Evolutionary conservation across 2,113 vertebrate genomes (phyloP), one percentile per base, ranked within the genome.

Genomic region (Haplochromis burtoni): DNA sequence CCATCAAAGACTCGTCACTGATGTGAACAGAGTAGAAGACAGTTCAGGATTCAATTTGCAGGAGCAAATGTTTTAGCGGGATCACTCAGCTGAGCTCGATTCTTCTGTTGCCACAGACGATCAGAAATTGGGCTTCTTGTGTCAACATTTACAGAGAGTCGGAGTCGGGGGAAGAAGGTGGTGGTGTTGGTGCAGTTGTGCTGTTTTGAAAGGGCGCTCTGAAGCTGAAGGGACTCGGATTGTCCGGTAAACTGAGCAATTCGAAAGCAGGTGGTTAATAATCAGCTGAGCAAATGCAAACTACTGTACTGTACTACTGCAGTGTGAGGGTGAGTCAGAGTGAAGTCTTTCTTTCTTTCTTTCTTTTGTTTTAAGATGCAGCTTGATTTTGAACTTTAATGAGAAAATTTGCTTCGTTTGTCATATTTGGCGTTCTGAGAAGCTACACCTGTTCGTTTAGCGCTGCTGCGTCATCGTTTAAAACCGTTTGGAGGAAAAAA

Each of bases 61-160:
- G 38, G 35, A 42, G 38, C 2, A 76, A 29, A 29, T 0, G 40
- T 17, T 26, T 47, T 5, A 3, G 38, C 2, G 4, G 13, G 1
- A 10, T 16, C 8, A 1, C 13, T 47, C 1, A 7, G 71, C 14
- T 47, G 16, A 76, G 42, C 6, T 19, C 5, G 24, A 29, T 19
- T 8, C 33, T 38, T 66, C 19, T 38, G 33, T 38, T 5, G 19
- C 33, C 33, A 3, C 19, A 66, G 61, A 38, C 3, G 10, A 66
- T 66, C 33, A 0, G 33, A 66, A 66, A 38, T 66, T 1, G 4
- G 61, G 61, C 33, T 13, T 38, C 61, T 21, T 8, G 19, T 66
- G 33, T 38, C 33, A 13, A 38, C 61, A 2, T 66, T 38, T 66
- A 38, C 31, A 2, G 0, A 38, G 31, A 66, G 10, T 11, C 9